Evolutionary conservation across 2,888 invertebrate species (phyloP).

Genomic region (Drosophila infuscata): DNA sequence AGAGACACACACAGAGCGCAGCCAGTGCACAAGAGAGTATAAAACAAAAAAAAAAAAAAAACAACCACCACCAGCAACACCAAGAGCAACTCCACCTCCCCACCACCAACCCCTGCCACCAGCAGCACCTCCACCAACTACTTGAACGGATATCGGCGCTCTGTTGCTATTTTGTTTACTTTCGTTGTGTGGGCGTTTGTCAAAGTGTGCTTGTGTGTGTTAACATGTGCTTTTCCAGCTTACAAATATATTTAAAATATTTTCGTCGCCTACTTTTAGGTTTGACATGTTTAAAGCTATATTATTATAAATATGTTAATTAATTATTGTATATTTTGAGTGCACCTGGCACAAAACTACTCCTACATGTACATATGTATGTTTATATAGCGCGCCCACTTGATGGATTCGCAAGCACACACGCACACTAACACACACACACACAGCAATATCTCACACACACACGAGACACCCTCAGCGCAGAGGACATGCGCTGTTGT

Average conservation of each 20-base stretch:
- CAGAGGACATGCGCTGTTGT: slow-evolving; percentile 45
- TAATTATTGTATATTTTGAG: slow-evolving; percentile 3
- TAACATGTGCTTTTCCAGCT: not conserved
- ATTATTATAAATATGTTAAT: not conserved
- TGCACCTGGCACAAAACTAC: slow-evolving; percentile 1
- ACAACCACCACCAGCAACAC: slow-evolving; percentile 26
- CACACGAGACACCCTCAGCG: slow-evolving; percentile 39
- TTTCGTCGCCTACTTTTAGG: slow-evolving; percentile 9
- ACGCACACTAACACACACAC: slow-evolving; percentile 22
- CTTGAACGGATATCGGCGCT: slow-evolving; percentile 49
- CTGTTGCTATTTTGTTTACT: slow-evolving; percentile 81
- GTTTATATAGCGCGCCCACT: slow-evolving; percentile 70
- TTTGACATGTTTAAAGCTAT: not conserved
- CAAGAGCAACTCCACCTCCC: slow-evolving; percentile 33
- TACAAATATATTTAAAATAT: not conserved
- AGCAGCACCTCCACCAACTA: slow-evolving; percentile 23
- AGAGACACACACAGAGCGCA: slow-evolving; percentile 33
- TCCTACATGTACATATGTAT: slow-evolving; percentile 7
- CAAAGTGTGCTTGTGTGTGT: slow-evolving; percentile 36
- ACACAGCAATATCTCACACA: slow-evolving; percentile 24
- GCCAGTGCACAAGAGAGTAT: slow-evolving; percentile 48
- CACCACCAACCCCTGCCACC: slow-evolving; percentile 9
- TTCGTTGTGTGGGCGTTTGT: slow-evolving; percentile 54
- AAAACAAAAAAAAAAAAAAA: slow-evolving; percentile 34
- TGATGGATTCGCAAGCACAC: slow-evolving; percentile 71